Evolutionary conservation across 2,113 vertebrate species (phyloP).

Genomic region (Garra rufa): DNA sequence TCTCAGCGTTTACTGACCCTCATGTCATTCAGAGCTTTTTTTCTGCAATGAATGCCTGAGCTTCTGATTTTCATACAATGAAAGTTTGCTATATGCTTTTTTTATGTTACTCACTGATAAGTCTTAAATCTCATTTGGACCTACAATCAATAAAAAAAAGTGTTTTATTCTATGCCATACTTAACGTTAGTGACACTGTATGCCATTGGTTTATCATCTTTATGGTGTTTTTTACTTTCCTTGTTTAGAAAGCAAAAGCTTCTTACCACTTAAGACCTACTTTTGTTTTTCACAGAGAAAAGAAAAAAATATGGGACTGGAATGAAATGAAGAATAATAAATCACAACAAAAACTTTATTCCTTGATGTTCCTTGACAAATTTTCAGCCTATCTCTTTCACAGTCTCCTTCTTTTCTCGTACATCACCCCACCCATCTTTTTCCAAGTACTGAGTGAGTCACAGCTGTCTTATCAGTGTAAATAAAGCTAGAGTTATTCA

Average conservation of each 20-base stretch:
- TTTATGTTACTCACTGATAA: not conserved
- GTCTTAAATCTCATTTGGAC: not conserved
- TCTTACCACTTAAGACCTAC: not conserved
- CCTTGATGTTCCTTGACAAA: not conserved
- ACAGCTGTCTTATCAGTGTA: not conserved
- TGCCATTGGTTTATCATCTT: not conserved
- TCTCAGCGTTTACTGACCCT: not conserved
- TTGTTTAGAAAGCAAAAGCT: not conserved
- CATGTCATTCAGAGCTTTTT: not conserved
- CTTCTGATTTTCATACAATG: not conserved
- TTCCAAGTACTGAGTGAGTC: not conserved
- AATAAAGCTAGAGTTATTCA: constrained; percentile 7
- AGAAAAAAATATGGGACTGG: not conserved
- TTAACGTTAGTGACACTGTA: not conserved
- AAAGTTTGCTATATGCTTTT: not conserved
- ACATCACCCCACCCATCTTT: not conserved
- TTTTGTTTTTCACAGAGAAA: not conserved
- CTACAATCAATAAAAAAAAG: not conserved
- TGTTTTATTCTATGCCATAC: not conserved
- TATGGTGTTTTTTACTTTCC: not conserved
- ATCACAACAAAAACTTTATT: not conserved
- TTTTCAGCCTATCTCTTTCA: not conserved
- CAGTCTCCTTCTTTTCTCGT: not conserved
- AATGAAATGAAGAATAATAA: not conserved
- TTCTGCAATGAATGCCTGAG: not conserved